Conservation (phyloP, 2,797 vertebrate species). For the Xenentodon cancila region DNA sequence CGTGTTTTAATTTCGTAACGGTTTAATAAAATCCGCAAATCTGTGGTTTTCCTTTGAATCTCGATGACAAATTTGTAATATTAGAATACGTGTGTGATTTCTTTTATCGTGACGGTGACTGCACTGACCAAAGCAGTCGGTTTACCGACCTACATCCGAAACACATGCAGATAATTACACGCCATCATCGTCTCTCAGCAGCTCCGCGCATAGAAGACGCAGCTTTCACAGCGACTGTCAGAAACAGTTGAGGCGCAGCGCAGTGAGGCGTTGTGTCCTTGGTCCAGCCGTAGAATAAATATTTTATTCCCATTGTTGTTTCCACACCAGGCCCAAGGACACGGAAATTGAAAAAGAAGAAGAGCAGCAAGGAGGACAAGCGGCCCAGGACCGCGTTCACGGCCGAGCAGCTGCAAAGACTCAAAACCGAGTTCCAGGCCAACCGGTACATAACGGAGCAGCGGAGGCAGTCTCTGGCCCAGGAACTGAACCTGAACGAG, state of each 20-base stretch:
- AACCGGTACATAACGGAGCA: constrained; percentile 99
- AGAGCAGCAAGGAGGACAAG: constrained; percentile 95
- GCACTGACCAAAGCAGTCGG: too few relatives aligned
- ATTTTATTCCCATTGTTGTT: constrained; percentile 79
- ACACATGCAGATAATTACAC: too few relatives aligned
- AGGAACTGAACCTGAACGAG: constrained; percentile 96
- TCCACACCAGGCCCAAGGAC: constrained; percentile 93
- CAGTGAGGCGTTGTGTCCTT: neutral
- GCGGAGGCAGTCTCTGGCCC: constrained; percentile 92
- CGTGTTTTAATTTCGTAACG: too few relatives aligned
- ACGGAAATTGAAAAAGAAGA: constrained; percentile 98
- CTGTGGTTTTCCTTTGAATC: too few relatives aligned
- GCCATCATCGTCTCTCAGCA: too few relatives aligned
- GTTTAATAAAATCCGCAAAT: too few relatives aligned
- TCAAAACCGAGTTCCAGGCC: constrained; percentile 96
- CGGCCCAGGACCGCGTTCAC: constrained; percentile 95
- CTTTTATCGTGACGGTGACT: too few relatives aligned
- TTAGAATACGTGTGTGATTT: too few relatives aligned
- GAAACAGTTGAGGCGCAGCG: neutral
- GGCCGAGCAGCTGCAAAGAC: constrained; percentile 96
- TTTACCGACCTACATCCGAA: too few relatives aligned
- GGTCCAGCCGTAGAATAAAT: constrained; percentile 56
- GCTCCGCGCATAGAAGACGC: too few relatives aligned
- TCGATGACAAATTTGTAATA: too few relatives aligned
- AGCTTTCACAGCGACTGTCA: too few relatives aligned